A percentile compares a stretch with the other conserved stretches of the same genome.
Evolutionary conservation across 1,140 invertebrate genomes (phyloP).

Genomic region (Planococcus citri): DNA sequence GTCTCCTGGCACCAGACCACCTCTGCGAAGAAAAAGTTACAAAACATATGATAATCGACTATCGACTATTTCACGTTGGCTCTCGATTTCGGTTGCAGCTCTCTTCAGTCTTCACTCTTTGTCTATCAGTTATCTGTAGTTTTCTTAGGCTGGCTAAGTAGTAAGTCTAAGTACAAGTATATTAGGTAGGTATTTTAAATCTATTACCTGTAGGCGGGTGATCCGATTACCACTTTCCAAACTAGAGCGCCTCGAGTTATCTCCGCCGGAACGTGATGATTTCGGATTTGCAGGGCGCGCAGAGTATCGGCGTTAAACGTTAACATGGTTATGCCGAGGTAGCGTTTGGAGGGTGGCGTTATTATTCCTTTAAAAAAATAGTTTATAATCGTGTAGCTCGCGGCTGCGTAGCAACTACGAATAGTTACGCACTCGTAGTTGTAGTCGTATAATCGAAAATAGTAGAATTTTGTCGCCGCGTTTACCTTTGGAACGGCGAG

Average conservation of each 20-base stretch:
- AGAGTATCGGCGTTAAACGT: slow-evolving; percentile 65
- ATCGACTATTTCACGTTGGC: too few species aligned
- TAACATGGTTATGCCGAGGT: slow-evolving; percentile 79
- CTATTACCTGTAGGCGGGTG: slow-evolving; percentile 63
- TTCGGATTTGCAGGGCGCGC: slow-evolving; percentile 42
- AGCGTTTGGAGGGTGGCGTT: slow-evolving; percentile 40
- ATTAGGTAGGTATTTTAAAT: neutral
- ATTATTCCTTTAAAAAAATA: neutral
- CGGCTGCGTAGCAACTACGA: too few species aligned
- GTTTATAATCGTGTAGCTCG: too few species aligned
- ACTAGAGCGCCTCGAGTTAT: slow-evolving; percentile 66
- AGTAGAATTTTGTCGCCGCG: slow-evolving; percentile 26
- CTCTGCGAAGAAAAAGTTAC: slow-evolving; percentile 41
- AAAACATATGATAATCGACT: too few species aligned
- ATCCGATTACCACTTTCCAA: slow-evolving; percentile 70
- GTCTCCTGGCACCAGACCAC: slow-evolving; percentile 66
- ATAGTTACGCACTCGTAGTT: too few species aligned
- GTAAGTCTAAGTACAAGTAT: too few species aligned
- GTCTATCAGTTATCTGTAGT: too few species aligned
- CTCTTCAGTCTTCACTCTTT: too few species aligned
- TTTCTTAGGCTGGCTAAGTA: too few species aligned
- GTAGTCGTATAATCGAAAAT: too few species aligned
- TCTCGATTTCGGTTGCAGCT: too few species aligned
- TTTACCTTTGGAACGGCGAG: slow-evolving; percentile 34
- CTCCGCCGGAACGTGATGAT: slow-evolving; percentile 37